Conservation (phyloP, 2,797 vertebrate species). For the Perdix hodgsoniae region DNA sequence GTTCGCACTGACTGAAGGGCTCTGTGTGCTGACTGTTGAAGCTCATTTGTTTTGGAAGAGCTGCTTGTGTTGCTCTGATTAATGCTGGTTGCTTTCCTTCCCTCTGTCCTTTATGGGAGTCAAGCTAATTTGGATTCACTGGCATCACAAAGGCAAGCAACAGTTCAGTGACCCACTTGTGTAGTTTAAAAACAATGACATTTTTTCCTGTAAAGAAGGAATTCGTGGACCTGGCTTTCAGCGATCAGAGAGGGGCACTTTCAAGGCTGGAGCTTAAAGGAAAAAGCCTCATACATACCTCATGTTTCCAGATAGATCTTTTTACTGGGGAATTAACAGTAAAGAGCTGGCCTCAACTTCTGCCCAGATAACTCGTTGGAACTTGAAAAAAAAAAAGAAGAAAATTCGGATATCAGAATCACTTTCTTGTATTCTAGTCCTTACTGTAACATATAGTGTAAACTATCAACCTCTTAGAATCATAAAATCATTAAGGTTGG, state of each 20-base stretch:
- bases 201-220: background rate
- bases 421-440: background rate
- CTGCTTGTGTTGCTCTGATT: background rate
- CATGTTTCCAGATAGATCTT: background rate
- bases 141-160: background rate
- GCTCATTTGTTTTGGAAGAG: constrained; percentile 36
- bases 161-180: constrained; percentile 29
- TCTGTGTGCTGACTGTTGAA: constrained; percentile 35
- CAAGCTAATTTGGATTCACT: constrained; percentile 36
- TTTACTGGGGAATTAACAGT: background rate
- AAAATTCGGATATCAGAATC: background rate
- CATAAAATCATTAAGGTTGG: too few species aligned
- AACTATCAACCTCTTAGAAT: background rate
- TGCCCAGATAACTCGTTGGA: accelerated
- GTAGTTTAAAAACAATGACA: background rate
- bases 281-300: background rate
- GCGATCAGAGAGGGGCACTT: background rate
- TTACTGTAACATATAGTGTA: accelerated
- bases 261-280: background rate
- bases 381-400: background rate
- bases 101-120: background rate
- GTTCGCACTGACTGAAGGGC: background rate
- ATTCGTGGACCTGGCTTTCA: background rate
- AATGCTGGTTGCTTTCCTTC: constrained; percentile 11
- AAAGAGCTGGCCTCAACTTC: background rate